phyloP scores from a whole-genome alignment of 2,797 vertebrate genomes.

The Selene dorsalis region DNA sequence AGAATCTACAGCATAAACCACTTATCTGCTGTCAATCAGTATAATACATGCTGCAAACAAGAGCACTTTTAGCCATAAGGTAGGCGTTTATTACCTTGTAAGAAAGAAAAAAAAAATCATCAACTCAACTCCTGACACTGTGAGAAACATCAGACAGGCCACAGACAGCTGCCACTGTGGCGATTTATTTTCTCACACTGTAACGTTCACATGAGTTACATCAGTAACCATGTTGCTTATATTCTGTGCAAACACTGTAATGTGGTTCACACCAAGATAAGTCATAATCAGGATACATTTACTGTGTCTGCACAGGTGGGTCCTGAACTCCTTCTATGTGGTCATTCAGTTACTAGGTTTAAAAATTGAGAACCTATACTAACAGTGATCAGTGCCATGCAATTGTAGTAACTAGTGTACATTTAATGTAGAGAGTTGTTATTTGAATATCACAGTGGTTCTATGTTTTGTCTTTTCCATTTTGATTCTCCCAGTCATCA shows the following conservation, averaged over 20 bases:
- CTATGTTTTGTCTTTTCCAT: too few relatives aligned
- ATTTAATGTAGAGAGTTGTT: too few relatives aligned
- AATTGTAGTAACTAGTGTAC: background rate
- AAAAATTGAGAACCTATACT: background rate
- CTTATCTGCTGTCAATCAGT: background rate
- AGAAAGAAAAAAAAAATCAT: too few relatives aligned
- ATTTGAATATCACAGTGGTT: too few relatives aligned
- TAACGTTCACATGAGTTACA: background rate
- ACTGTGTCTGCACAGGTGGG: background rate
- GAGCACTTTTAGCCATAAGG: background rate
- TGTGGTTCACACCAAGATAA: too few relatives aligned
- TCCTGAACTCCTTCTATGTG: background rate
- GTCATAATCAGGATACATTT: too few relatives aligned
- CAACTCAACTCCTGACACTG: background rate
- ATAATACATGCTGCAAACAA: background rate
- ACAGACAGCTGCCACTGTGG: too few relatives aligned
- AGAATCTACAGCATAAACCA: background rate
- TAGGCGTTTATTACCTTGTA: background rate
- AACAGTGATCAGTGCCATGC: background rate
- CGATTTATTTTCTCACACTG: background rate
- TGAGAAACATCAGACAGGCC: background rate
- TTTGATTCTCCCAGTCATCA: too few relatives aligned
- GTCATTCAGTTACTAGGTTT: background rate
- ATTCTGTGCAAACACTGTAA: too few relatives aligned
- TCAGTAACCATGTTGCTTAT: background rate